Evolutionary conservation across 2,888 invertebrate species (phyloP).

Genomic region (Frankliniella fusca): DNA sequence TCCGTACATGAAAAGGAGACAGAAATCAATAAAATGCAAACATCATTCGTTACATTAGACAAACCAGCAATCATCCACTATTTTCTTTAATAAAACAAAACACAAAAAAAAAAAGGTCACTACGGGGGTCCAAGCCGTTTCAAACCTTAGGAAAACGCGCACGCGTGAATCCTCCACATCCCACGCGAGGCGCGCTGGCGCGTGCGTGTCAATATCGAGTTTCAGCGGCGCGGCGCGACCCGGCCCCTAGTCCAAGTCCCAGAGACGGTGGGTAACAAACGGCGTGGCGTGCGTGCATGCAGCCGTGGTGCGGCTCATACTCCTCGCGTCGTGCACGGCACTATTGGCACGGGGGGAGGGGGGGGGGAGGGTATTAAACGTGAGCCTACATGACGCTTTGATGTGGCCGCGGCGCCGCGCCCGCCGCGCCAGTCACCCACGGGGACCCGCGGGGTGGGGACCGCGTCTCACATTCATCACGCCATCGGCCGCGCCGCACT

Average conservation of each 20-base stretch:
- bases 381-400: not conserved
- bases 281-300: not conserved
- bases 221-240: not conserved
- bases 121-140: too few species aligned
- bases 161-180: too few species aligned
- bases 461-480: slow-evolving; percentile 11
- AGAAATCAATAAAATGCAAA: too few species aligned
- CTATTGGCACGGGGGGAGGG: not conserved
- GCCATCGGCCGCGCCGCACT: slow-evolving; percentile 3
- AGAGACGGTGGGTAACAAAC: not conserved
- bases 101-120: too few species aligned
- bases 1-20: too few species aligned
- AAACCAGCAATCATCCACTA: too few species aligned
- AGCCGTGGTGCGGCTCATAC: not conserved
- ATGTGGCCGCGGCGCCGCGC: not conserved
- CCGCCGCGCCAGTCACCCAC: not conserved
- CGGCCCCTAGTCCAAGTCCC: too few species aligned
- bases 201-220: too few species aligned
- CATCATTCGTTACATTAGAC: too few species aligned
- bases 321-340: not conserved
- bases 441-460: not conserved
- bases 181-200: too few species aligned
- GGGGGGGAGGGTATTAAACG: not conserved
- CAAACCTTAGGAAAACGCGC: too few species aligned
- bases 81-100: too few species aligned